A percentile compares a stretch with the other conserved stretches of the same genome.
These are phyloP conservation scores for Myotis daubentonii DNA, from an alignment of 2,797 vertebrate genomes.

Conservation along the genomic window DNA sequence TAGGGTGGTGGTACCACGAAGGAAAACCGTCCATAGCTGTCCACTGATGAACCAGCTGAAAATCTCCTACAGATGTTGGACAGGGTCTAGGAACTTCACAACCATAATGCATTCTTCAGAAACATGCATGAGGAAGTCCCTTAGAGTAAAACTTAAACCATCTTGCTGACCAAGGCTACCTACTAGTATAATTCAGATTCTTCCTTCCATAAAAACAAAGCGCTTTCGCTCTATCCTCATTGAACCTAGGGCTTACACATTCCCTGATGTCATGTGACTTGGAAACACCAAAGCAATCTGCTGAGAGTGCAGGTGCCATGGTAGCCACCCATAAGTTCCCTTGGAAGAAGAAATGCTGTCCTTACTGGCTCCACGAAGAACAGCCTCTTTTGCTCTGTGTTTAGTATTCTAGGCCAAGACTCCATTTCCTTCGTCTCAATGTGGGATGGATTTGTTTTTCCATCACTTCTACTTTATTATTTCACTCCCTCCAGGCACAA, in stretches of 20 bases:
- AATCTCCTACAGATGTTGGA: not conserved
- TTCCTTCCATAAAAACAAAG: not conserved
- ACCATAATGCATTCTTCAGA: not conserved
- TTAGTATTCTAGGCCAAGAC: not conserved
- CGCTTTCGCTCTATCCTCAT: not conserved
- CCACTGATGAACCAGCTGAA: not conserved
- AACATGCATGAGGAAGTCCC: not conserved
- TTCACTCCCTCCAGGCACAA: not conserved
- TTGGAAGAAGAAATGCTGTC: not conserved
- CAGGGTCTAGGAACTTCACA: not conserved
- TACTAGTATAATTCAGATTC: not conserved
- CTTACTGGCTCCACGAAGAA: not conserved
- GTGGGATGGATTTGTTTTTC: constrained; percentile 34
- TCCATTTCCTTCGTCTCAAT: not conserved
- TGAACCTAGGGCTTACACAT: not conserved
- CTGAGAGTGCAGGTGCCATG: not conserved
- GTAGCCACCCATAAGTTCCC: not conserved
- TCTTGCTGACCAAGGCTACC: not conserved
- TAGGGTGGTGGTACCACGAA: not conserved
- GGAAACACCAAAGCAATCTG: not conserved
- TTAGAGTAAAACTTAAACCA: not conserved
- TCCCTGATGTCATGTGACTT: not conserved
- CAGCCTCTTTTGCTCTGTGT: not conserved
- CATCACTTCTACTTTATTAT: constrained; percentile 42
- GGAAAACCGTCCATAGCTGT: not conserved